Conservation (phyloP, 2,888 invertebrate genomes). For the Eupithecia centaureata region DNA sequence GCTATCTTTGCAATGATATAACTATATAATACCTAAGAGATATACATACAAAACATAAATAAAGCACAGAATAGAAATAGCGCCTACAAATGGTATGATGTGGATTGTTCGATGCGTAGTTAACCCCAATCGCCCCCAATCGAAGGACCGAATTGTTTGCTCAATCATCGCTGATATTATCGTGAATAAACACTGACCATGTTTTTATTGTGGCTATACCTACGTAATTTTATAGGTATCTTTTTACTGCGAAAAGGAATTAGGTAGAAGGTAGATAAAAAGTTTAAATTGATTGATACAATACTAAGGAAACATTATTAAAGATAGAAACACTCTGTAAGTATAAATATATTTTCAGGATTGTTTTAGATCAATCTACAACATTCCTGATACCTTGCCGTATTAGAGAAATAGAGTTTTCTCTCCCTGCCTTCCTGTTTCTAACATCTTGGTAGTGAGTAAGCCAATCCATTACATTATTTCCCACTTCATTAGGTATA, state of each 20-base stretch:
- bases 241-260: background rate
- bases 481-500: no score
- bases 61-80: constrained; percentile 2
- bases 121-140: constrained; percentile 82
- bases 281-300: background rate
- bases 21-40: background rate
- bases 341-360: no score
- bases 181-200: constrained; percentile 41
- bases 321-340: no score
- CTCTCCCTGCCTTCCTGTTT: no score
- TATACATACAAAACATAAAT: background rate
- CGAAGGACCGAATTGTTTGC: constrained; percentile 81
- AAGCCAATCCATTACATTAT: no score
- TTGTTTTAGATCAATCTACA: no score
- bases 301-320: no score
- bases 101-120: constrained; percentile 75
- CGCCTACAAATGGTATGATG: constrained; percentile 41
- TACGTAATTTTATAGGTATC: background rate
- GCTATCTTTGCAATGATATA: no score
- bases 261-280: background rate
- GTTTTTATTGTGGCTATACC: constrained; percentile 21
- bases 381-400: no score
- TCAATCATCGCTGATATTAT: constrained; percentile 60
- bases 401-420: no score
- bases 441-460: no score